Conservation (phyloP, 2,113 vertebrate genomes). For the Dascyllus trimaculatus region DNA sequence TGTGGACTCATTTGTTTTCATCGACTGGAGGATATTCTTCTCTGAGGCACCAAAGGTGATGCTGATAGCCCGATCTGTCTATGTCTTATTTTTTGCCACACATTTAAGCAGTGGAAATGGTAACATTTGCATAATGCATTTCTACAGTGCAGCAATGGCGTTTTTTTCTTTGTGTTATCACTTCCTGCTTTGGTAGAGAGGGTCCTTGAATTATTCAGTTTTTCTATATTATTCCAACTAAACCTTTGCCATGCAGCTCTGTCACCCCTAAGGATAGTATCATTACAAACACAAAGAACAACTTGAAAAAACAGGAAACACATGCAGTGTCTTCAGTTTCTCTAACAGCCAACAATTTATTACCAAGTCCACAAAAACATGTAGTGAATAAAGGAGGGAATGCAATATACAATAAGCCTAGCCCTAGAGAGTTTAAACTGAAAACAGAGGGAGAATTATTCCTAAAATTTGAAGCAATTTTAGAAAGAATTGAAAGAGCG, state of each 20-base stretch:
- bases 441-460: neutral
- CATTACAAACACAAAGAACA: neutral
- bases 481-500: too few relatives aligned
- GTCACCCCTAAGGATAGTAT: neutral
- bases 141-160: neutral
- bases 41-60: constrained; percentile 31
- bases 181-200: constrained; percentile 3
- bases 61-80: constrained; percentile 25
- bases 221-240: constrained; percentile 16
- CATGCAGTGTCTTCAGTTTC: neutral
- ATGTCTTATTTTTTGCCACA: neutral
- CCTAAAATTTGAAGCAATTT: neutral
- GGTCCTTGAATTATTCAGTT: constrained; percentile 19
- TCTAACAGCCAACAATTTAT: neutral
- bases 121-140: constrained; percentile 53
- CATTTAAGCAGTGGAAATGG: constrained; percentile 28
- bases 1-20: constrained; percentile 61
- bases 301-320: neutral
- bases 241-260: neutral
- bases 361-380: neutral
- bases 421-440: neutral
- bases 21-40: constrained; percentile 46
- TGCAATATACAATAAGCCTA: neutral
- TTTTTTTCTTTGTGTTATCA: constrained; percentile 17
- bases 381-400: neutral